Conservation (phyloP, 2,888 invertebrate species). For the Apotomis turbidana region DNA sequence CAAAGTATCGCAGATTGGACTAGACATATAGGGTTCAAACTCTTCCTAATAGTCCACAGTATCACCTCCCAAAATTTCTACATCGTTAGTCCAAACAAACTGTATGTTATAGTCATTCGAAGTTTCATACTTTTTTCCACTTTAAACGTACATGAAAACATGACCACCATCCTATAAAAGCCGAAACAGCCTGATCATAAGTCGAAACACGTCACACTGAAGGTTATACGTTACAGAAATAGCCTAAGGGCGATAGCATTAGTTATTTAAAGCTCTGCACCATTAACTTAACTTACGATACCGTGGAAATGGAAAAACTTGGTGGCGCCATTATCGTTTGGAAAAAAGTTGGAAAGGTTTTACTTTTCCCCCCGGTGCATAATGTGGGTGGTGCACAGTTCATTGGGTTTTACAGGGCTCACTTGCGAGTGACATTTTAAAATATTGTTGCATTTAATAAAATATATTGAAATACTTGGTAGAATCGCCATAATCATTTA, state of each 20-base stretch:
- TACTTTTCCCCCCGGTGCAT: slow-evolving; percentile 4
- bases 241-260: slow-evolving; percentile 29
- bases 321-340: slow-evolving; percentile 4
- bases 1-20: too few species aligned
- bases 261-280: slow-evolving; percentile 35
- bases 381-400: slow-evolving; percentile 7
- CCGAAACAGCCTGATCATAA: slow-evolving; percentile 2
- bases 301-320: slow-evolving; percentile 32
- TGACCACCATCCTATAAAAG: slow-evolving; percentile 38
- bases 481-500: too few species aligned
- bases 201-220: slow-evolving; percentile 9
- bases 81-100: too few species aligned
- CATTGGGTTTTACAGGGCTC: neutral
- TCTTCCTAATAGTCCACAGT: too few species aligned
- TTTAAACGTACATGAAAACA: neutral
- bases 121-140: neutral
- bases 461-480: too few species aligned
- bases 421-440: neutral
- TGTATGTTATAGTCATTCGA: neutral
- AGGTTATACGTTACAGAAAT: slow-evolving; percentile 34
- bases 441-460: neutral
- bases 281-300: slow-evolving; percentile 23
- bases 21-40: too few species aligned
- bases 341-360: slow-evolving; percentile 17
- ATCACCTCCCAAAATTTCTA: too few species aligned